Evolutionary conservation across 2,888 invertebrate species (phyloP).

Genomic region (Fragum whitleyi): DNA sequence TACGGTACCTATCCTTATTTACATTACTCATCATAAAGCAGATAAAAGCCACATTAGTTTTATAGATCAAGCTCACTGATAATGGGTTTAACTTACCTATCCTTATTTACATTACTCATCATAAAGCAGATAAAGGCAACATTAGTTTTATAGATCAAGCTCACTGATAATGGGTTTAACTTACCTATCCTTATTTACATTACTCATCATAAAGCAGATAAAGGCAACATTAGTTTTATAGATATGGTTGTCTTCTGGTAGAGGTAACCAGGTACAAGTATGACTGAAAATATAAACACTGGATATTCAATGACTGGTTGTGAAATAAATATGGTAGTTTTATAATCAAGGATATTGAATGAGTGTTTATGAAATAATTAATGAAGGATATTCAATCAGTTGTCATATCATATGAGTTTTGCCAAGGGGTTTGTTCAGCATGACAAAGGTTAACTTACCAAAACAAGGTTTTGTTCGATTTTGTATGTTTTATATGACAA

Average conservation of each 20-base stretch:
- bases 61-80: constrained; percentile 29
- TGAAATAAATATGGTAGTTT: no score
- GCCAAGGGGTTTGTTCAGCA: no score
- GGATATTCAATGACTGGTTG: no score
- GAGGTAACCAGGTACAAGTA: constrained; percentile 50
- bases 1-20: constrained; percentile 57
- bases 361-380: no score
- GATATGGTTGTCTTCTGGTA: constrained; percentile 41
- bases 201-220: constrained; percentile 48
- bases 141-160: constrained; percentile 24
- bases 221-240: constrained; percentile 36
- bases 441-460: no score
- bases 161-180: no score
- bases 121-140: constrained; percentile 53
- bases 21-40: constrained; percentile 46
- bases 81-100: constrained; percentile 47
- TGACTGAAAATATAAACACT: constrained; percentile 43
- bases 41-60: constrained; percentile 43
- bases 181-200: constrained; percentile 55
- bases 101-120: no score
- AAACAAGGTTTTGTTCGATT: no score
- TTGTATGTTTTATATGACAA: no score
- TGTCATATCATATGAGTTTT: no score
- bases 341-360: no score
- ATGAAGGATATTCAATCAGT: no score